Evolutionary conservation across 1,140 invertebrate genomes (phyloP), one percentile per base, ranked within the genome.

Genomic region (Goniozus legneri): DNA sequence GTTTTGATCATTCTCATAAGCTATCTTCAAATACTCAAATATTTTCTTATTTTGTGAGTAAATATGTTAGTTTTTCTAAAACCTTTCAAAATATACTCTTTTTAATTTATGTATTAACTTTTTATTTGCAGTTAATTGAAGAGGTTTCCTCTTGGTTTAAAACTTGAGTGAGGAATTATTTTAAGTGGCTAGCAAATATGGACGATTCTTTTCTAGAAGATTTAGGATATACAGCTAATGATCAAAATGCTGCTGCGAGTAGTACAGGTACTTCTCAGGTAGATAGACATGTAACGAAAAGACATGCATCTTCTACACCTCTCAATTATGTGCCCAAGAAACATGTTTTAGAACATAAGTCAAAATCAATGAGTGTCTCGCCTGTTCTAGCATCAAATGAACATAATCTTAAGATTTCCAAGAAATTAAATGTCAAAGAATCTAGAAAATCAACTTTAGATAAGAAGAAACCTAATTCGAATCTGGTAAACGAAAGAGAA

Each of bases 181-280:
- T 32, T 7, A 35, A 24, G 19, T 36, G 8, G n/a, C n/a, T n/a
- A n/a, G n/a, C n/a, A n/a, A 56, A 51, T 15, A 73, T 73, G 69
- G 62, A 71, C 44, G 69, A 73, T 41, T 71, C 69, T n/a, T 72
- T 73, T 31, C 49, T 73, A 12, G 62, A 69, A 44, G 69, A 73
- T 0, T 20, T 73, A 14, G 62, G 62, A 22, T 15, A 71, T 10
- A 44, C 64, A 12, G 40, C 63, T 3, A 55, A 35, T 12, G 54
- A 62, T 6, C 18, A 24, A 10, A 58, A 56, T 31, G 2, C 33
- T 4, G 32, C 24, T 27, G 4, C 24, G 20, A 48, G 21, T 14
- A 33, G 21, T 13, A 41, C 14, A 15, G 8, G 8, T 19, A n/a
- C 36, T n/a, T 20, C 50, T 32, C 7, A 27, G 19, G 14, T 39